Percentiles rank a stretch among this genome's conserved stretches.
Conservation (phyloP, 2,113 vertebrate genomes). For the Tragelaphus imberbis region DNA sequence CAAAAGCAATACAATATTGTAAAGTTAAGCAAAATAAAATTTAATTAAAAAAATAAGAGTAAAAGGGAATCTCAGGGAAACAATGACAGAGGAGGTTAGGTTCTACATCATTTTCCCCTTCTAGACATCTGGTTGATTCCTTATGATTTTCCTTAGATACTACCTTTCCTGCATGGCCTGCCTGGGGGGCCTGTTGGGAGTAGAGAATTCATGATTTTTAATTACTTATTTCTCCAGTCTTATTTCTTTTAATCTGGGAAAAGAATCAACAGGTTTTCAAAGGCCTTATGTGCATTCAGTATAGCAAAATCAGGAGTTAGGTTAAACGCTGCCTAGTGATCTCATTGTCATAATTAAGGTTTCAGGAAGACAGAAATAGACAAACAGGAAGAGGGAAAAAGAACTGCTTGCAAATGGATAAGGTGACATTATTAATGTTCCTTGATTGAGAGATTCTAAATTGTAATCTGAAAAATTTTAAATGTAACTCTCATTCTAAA, state of each 20-base stretch:
- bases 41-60: not conserved
- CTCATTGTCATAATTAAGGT: not conserved
- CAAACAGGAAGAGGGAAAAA: not conserved
- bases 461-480: not conserved
- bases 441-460: not conserved
- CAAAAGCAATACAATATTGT: too few relatives aligned
- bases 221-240: not conserved
- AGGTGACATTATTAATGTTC: not conserved
- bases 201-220: not conserved
- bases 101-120: not conserved
- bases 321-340: not conserved
- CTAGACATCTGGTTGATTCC: fast-evolving
- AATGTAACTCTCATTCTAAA: not conserved
- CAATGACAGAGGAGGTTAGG: not conserved
- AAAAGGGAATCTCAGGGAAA: not conserved
- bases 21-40: too few relatives aligned
- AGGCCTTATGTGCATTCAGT: not conserved
- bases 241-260: not conserved
- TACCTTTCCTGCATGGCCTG: not conserved
- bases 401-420: not conserved
- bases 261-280: not conserved
- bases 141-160: not conserved
- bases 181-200: not conserved
- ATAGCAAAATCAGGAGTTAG: not conserved
- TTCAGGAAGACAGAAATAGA: not conserved